phyloP scores from a whole-genome alignment of 2,888 invertebrate genomes.

The Luffia ferchaultella region DNA sequence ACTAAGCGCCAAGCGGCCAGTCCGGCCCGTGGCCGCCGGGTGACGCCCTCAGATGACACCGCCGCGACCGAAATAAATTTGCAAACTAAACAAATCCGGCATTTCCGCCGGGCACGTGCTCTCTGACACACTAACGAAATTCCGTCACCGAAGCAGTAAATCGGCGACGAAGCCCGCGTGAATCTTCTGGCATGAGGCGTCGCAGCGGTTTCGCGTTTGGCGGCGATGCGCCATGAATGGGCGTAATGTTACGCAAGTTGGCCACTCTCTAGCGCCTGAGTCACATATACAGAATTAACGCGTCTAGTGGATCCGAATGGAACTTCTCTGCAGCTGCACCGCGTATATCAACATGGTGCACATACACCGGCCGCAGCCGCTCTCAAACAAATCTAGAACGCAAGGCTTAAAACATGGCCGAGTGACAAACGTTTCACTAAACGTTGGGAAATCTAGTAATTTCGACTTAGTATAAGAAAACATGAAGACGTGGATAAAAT shows the following conservation, averaged over 20 bases:
- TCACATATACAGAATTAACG: slow-evolving; percentile 46
- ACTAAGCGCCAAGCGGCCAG: slow-evolving; percentile 41
- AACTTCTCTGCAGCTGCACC: slow-evolving; percentile 31
- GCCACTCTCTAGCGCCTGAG: slow-evolving; percentile 35
- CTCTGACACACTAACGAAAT: slow-evolving; percentile 42
- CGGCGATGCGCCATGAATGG: slow-evolving; percentile 42
- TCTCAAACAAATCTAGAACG: no score
- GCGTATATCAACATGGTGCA: slow-evolving; percentile 25
- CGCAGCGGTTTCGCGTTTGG: slow-evolving; percentile 19
- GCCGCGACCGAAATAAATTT: slow-evolving; percentile 54
- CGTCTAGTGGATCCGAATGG: slow-evolving; percentile 31
- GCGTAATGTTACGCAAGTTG: slow-evolving; percentile 45
- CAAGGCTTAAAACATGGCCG: no score
- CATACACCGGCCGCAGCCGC: no score
- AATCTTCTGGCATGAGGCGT: slow-evolving; percentile 5
- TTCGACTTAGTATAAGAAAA: no score
- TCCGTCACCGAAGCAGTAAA: slow-evolving; percentile 18
- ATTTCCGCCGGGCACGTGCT: slow-evolving; percentile 52
- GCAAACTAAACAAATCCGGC: slow-evolving; percentile 56
- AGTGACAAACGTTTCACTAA: no score
- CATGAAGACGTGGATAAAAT: no score
- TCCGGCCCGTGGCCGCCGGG: slow-evolving; percentile 24
- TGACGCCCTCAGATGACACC: slow-evolving; percentile 56
- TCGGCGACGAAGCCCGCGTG: slow-evolving; percentile 3
- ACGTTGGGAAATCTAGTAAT: no score